phyloP scores from a whole-genome alignment of 2,888 invertebrate species.

The Melieria crassipennis region DNA sequence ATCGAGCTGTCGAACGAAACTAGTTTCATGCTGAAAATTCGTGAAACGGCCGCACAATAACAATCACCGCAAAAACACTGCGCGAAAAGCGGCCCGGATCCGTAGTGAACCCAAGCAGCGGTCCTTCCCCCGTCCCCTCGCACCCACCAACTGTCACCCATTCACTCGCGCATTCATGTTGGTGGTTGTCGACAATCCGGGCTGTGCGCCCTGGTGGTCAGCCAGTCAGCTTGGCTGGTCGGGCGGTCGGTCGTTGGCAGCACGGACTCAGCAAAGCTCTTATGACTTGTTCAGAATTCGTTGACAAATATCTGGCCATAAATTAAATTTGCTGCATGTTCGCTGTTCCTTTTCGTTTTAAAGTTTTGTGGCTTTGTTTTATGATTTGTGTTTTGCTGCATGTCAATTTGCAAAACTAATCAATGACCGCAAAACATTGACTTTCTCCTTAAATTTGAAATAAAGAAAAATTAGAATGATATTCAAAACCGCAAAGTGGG shows the following conservation, averaged over 20 bases:
- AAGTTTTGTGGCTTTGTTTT: not conserved
- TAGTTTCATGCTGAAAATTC: slow-evolving; percentile 2
- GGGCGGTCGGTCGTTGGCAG: not conserved
- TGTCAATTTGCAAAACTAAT: not conserved
- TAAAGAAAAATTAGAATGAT: no score
- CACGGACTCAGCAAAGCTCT: not conserved
- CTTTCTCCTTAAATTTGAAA: no score
- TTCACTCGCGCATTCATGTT: no score
- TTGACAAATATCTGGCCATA: not conserved
- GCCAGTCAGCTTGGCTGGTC: no score
- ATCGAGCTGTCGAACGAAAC: not conserved
- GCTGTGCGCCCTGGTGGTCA: no score
- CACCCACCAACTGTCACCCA: no score
- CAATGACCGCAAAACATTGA: not conserved
- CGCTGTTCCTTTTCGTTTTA: not conserved
- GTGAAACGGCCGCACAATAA: not conserved
- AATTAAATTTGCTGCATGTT: not conserved
- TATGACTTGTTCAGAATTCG: not conserved
- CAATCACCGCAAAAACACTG: not conserved
- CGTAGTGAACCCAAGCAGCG: no score
- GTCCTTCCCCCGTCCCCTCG: no score
- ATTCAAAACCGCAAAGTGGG: no score
- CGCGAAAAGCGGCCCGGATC: no score
- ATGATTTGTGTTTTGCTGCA: not conserved
- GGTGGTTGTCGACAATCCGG: no score